Evolutionary conservation across 2,888 invertebrate species (phyloP).

Genomic region (Lacanobia wlatinum): DNA sequence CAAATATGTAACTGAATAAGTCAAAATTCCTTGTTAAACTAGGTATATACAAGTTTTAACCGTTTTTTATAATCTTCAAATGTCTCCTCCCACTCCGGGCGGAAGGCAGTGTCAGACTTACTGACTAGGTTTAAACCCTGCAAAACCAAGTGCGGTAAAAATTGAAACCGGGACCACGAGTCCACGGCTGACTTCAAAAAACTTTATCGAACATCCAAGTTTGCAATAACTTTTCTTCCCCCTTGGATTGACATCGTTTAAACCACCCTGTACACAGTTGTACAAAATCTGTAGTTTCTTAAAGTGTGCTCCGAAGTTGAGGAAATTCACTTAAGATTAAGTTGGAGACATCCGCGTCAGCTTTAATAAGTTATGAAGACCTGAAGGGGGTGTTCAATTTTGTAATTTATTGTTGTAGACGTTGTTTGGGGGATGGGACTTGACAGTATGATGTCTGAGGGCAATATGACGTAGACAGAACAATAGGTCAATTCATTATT

Average conservation of each 20-base stretch:
- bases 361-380: constrained; percentile 59
- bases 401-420: constrained; percentile 41
- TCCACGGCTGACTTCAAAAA: background rate
- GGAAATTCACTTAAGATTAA: constrained; percentile 57
- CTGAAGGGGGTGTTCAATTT: constrained; percentile 32
- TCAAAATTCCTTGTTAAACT: no score
- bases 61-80: no score
- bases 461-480: background rate
- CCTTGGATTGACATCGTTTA: background rate
- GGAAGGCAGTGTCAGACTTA: no score
- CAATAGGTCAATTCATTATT: no score
- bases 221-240: constrained; percentile 22
- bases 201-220: constrained; percentile 1
- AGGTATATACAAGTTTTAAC: no score
- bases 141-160: no score
- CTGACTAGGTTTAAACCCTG: no score
- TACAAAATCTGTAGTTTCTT: constrained; percentile 53
- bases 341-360: constrained; percentile 51
- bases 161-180: no score
- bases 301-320: constrained; percentile 39
- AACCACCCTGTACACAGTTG: constrained; percentile 34
- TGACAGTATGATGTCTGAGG: constrained; percentile 3
- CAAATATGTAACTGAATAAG: no score
- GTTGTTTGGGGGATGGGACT: background rate
- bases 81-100: no score